Evolutionary conservation across 1,140 invertebrate genomes (phyloP).

Genomic region (Cotesia chilonis): DNA sequence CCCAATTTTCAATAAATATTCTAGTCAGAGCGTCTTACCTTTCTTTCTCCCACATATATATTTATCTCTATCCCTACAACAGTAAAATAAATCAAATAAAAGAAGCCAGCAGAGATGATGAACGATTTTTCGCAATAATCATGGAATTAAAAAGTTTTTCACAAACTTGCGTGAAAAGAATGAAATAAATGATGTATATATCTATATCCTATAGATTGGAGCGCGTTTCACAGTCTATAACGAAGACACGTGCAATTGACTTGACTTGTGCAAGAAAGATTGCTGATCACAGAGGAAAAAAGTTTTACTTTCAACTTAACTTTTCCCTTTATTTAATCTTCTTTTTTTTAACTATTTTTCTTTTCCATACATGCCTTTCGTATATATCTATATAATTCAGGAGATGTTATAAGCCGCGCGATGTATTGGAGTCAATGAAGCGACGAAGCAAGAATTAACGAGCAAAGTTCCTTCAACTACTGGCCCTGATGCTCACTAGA

Average conservation of each 20-base stretch:
- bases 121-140: conserved; percentile 18
- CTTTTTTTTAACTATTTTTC: not conserved
- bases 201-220: too few species aligned
- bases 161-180: not conserved
- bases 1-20: too few species aligned
- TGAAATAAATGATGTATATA: too few species aligned
- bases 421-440: conserved; percentile 30
- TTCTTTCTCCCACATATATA: too few species aligned
- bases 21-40: too few species aligned
- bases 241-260: conserved; percentile 29
- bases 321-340: not conserved
- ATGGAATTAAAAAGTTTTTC: conserved; percentile 14
- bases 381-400: not conserved
- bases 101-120: not conserved
- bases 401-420: not conserved
- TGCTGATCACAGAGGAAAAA: conserved; percentile 11
- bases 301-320: not conserved
- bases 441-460: conserved; percentile 29
- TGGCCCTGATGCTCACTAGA: not conserved
- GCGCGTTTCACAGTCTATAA: not conserved
- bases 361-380: not conserved
- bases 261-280: conserved; percentile 23
- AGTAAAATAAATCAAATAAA: not conserved
- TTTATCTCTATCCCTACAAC: too few species aligned
- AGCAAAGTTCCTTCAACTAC: conserved; percentile 23